phyloP scores from a whole-genome alignment of 1,140 invertebrate genomes.

The Lepidurus arcticus region DNA sequence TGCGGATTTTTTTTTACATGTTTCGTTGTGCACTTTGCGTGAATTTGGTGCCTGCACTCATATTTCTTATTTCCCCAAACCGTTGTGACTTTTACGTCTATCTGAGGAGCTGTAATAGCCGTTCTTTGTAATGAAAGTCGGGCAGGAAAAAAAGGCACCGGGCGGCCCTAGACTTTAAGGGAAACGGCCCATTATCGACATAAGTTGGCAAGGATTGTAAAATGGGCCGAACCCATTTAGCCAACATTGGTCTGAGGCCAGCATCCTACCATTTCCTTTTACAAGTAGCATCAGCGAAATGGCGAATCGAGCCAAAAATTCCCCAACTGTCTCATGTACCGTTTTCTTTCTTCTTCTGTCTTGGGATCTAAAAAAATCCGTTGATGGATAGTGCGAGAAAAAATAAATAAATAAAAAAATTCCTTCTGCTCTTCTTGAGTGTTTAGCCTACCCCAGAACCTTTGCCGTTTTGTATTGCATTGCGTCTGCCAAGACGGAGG shows the following conservation, averaged over 20 bases:
- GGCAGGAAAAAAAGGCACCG: background rate
- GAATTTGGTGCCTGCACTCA: too few relatives aligned
- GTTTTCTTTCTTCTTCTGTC: background rate
- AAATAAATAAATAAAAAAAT: background rate
- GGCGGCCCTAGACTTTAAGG: background rate
- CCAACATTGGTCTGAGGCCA: conserved; percentile 8
- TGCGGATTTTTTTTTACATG: too few relatives aligned
- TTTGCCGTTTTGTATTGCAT: conserved; percentile 11
- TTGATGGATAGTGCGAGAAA: conserved; percentile 9
- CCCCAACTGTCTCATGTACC: background rate
- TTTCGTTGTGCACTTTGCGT: too few relatives aligned
- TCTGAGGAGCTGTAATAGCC: background rate
- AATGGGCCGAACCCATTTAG: conserved; percentile 11
- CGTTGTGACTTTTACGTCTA: background rate
- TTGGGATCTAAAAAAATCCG: background rate
- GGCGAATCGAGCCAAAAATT: conserved; percentile 18
- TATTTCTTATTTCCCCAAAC: too few relatives aligned
- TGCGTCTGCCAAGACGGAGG: conserved; percentile 1
- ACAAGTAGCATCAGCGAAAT: conserved; percentile 3
- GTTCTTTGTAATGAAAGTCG: background rate
- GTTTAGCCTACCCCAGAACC: conserved; percentile 2
- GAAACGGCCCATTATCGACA: background rate
- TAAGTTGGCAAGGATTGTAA: conserved; percentile 10
- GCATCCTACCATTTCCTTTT: background rate
- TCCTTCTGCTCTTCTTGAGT: background rate